Percentiles rank a stretch among this genome's conserved stretches.
These are phyloP conservation scores for Agrenia bidenticulata DNA, from an alignment of 2,888 invertebrate species.

Conservation along the genomic window DNA sequence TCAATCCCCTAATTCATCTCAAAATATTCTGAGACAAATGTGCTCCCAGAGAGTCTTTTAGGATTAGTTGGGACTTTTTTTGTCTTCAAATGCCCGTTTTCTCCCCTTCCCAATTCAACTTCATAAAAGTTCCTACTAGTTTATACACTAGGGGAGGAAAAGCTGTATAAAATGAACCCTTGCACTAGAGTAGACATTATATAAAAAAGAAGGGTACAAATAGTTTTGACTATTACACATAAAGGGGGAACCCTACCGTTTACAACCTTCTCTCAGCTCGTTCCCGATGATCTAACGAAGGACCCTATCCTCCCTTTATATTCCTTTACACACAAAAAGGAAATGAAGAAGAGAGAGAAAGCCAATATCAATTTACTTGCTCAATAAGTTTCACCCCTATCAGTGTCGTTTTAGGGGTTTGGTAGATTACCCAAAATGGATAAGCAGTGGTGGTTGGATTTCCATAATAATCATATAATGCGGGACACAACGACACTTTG, in stretches of 20 bases:
- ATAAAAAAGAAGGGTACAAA: not conserved
- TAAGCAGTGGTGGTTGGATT: constrained; percentile 20
- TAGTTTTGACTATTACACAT: too few species aligned
- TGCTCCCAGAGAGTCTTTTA: constrained; percentile 21
- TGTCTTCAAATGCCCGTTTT: constrained; percentile 5
- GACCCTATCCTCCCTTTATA: too few species aligned
- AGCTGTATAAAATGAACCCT: constrained; percentile 4
- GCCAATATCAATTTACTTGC: constrained; percentile 22
- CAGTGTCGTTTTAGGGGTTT: constrained; percentile 20
- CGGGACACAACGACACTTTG: constrained; percentile 21
- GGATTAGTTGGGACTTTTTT: constrained; percentile 12
- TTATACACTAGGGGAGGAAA: not conserved
- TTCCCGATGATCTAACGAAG: too few species aligned
- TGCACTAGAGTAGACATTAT: not conserved
- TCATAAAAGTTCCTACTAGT: constrained; percentile 1
- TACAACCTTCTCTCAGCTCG: too few species aligned
- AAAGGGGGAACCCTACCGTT: too few species aligned
- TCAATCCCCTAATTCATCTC: constrained; percentile 25
- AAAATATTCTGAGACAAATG: constrained; percentile 21
- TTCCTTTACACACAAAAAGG: too few species aligned
- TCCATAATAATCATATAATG: constrained; percentile 32
- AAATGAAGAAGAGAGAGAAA: constrained; percentile 9
- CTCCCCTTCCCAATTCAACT: not conserved
- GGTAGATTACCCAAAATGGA: constrained; percentile 15
- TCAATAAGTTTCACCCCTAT: constrained; percentile 25